Conservation (phyloP, 2,797 vertebrate species). For the Pogonophryne albipinna region DNA sequence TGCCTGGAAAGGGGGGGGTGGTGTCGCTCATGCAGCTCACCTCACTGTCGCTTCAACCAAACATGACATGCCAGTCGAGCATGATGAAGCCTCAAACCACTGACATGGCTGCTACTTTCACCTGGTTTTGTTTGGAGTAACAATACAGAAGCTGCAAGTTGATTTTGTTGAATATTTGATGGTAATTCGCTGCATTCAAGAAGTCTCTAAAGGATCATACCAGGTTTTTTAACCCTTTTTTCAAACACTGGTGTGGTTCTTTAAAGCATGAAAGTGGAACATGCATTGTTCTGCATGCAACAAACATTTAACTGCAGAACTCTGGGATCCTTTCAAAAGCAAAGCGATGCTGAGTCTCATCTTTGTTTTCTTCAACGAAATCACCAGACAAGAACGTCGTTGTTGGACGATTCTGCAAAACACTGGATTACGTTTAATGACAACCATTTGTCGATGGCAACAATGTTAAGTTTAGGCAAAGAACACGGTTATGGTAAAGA, state of each 20-base stretch:
- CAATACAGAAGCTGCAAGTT: background rate
- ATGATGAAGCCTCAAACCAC: conserved; percentile 29
- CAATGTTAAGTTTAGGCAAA: background rate
- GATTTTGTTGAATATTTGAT: conserved; percentile 19
- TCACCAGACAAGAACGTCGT: background rate
- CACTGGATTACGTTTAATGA: background rate
- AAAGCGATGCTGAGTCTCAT: background rate
- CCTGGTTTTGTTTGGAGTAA: conserved; percentile 6
- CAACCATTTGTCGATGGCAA: background rate
- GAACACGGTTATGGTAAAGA: background rate
- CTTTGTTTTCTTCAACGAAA: background rate
- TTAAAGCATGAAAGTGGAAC: conserved; percentile 35
- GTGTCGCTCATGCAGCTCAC: conserved; percentile 75
- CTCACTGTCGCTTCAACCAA: conserved; percentile 39
- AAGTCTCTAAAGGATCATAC: conserved; percentile 22
- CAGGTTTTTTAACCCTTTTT: background rate
- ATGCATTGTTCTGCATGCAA: conserved; percentile 22
- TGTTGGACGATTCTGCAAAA: conserved; percentile 21
- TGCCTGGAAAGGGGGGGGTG: conserved; percentile 40
- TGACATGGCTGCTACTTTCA: conserved; percentile 11
- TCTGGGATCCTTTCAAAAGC: too few relatives aligned
- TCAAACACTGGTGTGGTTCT: background rate
- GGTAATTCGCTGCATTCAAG: conserved; percentile 5
- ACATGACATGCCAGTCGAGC: conserved; percentile 37
- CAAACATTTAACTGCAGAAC: conserved; percentile 5